Percentiles rank a stretch among this genome's conserved stretches.
phyloP scores from a whole-genome alignment of 2,888 invertebrate genomes.

The Kryphioiulus occultus region DNA sequence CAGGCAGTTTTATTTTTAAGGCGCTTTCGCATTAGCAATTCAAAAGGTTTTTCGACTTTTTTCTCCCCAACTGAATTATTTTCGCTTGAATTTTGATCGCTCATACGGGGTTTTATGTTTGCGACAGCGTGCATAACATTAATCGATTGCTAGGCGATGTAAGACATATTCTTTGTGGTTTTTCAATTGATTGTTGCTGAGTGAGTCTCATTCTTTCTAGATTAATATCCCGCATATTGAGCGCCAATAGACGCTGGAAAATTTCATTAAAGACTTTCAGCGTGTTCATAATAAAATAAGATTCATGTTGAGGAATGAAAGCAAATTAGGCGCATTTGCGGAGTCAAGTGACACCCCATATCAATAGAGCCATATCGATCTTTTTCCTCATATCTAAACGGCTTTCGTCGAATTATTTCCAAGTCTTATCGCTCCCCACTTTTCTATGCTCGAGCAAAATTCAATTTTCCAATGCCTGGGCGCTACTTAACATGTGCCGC shows the following conservation, averaged over 20 bases:
- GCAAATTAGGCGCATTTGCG: slow-evolving; percentile 37
- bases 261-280: slow-evolving; percentile 39
- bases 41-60: not conserved
- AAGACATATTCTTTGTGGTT: slow-evolving; percentile 39
- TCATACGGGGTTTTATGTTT: not conserved
- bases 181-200: slow-evolving; percentile 36
- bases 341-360: slow-evolving; percentile 39
- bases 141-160: slow-evolving; percentile 36
- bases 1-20: not conserved
- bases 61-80: not conserved
- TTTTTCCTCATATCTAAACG: not conserved
- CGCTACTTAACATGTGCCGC: not conserved
- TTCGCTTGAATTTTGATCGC: slow-evolving; percentile 34
- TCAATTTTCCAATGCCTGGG: slow-evolving; percentile 16
- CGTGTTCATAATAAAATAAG: slow-evolving; percentile 39
- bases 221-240: slow-evolving; percentile 36
- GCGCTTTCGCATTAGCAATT: slow-evolving; percentile 7
- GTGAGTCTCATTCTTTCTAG: slow-evolving; percentile 38
- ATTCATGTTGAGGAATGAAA: slow-evolving; percentile 40
- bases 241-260: slow-evolving; percentile 25
- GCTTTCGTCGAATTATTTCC: slow-evolving; percentile 25
- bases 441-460: not conserved
- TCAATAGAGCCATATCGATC: slow-evolving; percentile 33
- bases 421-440: not conserved
- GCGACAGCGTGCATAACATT: slow-evolving; percentile 18